A percentile compares a stretch with the other conserved stretches of the same genome.
Evolutionary conservation across 2,888 invertebrate genomes (phyloP).

Genomic region (Lepas anatifera): DNA sequence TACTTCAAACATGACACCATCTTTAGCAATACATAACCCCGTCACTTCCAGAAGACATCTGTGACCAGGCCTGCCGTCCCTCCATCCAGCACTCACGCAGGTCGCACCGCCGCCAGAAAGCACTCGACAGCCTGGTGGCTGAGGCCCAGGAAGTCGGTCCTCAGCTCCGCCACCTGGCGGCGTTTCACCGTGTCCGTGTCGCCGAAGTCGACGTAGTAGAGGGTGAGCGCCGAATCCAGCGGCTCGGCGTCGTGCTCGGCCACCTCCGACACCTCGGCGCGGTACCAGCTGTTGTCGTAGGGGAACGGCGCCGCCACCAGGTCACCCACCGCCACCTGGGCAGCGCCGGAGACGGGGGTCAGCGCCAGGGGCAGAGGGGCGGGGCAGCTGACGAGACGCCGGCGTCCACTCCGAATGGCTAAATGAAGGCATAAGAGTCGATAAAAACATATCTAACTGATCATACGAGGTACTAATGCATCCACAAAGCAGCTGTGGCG

Average conservation of each 20-base stretch:
- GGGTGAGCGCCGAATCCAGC: slow-evolving; percentile 48
- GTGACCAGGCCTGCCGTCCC: too few species aligned
- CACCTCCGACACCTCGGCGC: slow-evolving; percentile 55
- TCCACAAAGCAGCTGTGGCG: too few species aligned
- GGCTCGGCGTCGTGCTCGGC: slow-evolving; percentile 41
- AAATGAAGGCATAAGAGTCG: too few species aligned
- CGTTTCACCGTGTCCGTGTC: slow-evolving; percentile 57
- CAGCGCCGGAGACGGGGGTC: too few species aligned
- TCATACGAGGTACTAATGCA: too few species aligned
- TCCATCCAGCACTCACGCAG: slow-evolving; percentile 39
- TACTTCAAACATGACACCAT: too few species aligned
- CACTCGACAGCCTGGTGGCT: slow-evolving; percentile 80
- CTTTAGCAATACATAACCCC: too few species aligned
- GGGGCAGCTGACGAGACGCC: too few species aligned
- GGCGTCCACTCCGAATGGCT: too few species aligned
- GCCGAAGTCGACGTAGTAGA: slow-evolving; percentile 80
- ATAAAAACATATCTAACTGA: too few species aligned
- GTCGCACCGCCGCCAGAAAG: slow-evolving; percentile 58
- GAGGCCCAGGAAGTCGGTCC: slow-evolving; percentile 58
- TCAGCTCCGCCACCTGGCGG: slow-evolving; percentile 54
- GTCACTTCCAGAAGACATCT: too few species aligned
- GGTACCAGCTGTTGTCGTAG: slow-evolving; percentile 65
- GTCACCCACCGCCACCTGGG: slow-evolving; percentile 53
- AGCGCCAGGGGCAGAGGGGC: neutral
- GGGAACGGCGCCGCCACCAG: slow-evolving; percentile 71